Evolutionary conservation across 2,797 vertebrate species (phyloP).

Genomic region (Lepidocolaptes lacrymiger): DNA sequence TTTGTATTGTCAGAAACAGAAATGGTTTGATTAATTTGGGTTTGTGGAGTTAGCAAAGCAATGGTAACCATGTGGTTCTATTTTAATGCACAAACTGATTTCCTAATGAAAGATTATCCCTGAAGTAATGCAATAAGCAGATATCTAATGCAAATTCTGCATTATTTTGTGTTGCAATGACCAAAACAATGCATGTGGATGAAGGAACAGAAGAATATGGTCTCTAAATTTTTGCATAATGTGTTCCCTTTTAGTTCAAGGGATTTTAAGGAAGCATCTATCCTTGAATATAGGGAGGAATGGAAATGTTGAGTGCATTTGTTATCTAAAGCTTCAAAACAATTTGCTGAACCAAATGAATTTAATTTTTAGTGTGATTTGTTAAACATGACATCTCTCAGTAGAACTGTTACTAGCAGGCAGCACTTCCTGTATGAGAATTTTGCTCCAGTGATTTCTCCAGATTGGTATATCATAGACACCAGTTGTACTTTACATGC

Average conservation of each 20-base stretch:
- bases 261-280: background rate
- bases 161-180: rapidly evolving
- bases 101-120: background rate
- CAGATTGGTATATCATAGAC: background rate
- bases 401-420: background rate
- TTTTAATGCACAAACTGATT: background rate
- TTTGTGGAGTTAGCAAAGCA: background rate
- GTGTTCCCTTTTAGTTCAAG: background rate
- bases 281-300: background rate
- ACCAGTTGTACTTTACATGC: background rate
- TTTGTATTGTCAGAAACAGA: background rate
- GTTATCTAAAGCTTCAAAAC: background rate
- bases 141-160: background rate
- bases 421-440: background rate
- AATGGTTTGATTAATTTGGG: background rate
- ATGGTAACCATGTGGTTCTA: background rate
- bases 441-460: background rate
- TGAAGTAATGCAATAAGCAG: background rate
- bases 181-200: background rate
- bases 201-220: background rate
- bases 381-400: background rate
- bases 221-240: background rate
- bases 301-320: background rate
- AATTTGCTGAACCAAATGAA: background rate
- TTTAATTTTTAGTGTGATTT: background rate